These are phyloP conservation scores for Geotrupes spiniger DNA, from an alignment of 2,888 invertebrate genomes.

Conservation along the genomic window DNA sequence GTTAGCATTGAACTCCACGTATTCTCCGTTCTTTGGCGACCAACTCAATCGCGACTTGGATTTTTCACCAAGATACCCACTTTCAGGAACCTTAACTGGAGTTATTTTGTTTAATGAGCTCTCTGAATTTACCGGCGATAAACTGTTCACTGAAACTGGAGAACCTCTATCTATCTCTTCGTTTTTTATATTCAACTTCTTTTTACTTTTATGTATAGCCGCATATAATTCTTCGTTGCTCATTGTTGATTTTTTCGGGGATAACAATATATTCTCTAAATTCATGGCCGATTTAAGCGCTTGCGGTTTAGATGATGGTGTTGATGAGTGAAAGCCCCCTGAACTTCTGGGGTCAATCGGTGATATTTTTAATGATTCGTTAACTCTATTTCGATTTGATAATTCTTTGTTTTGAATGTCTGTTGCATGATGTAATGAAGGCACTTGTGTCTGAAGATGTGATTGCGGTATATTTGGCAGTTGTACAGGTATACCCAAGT, in stretches of 20 bases:
- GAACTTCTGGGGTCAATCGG: constrained; percentile 65
- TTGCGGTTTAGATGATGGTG: constrained; percentile 54
- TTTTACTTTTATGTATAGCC: constrained; percentile 74
- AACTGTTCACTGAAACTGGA: constrained; percentile 47
- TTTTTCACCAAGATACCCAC: constrained; percentile 58
- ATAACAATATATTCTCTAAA: constrained; percentile 55
- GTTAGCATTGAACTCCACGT: constrained; percentile 42
- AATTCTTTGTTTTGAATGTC: background rate
- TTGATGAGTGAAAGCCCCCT: constrained; percentile 63
- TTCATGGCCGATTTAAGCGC: constrained; percentile 53
- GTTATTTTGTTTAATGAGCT: constrained; percentile 30
- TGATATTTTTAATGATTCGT: constrained; percentile 60
- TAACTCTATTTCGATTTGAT: background rate
- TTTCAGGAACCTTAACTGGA: constrained; percentile 54
- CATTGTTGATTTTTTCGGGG: constrained; percentile 71
- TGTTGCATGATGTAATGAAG: constrained; percentile 15
- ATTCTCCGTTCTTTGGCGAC: constrained; percentile 56
- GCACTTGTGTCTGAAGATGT: constrained; percentile 16
- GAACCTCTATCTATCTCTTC: constrained; percentile 54
- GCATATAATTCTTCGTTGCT: constrained; percentile 76
- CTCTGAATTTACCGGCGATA: constrained; percentile 56
- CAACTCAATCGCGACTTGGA: constrained; percentile 62
- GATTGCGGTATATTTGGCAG: constrained; percentile 31
- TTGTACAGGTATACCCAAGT: constrained; percentile 42
- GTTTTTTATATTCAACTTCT: constrained; percentile 66